Base-by-base conservation (phyloP, 2,113 vertebrate species). In the Cnemophilus loriae region DNA sequence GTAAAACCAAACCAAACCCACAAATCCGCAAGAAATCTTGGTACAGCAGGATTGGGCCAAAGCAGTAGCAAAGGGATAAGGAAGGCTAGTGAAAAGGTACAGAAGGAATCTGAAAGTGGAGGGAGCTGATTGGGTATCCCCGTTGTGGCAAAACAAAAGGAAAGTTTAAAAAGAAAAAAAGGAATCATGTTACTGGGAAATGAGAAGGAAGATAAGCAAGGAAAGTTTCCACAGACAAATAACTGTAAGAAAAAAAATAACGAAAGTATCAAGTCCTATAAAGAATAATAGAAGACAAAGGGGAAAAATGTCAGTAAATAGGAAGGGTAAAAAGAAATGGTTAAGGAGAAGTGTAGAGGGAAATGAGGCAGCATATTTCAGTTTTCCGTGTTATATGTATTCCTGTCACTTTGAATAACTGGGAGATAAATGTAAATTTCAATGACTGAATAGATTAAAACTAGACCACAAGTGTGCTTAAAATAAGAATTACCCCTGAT, bases 1-100 rank as follows among this genome's bases (percentile, higher is more conserved):
- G n/a, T 22, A 50, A 46, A 56, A 22, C 3, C 7, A n/a, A 77
- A 30, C 9, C n/a, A 52, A 33, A 26, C 2, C 0, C 0, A 1
- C 11, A 37, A 57, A 7, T 18, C 3, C 16, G 13, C 22, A 60
- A 61, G 35, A 83, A 50, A 46, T 60, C 52, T 85, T 68, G 23
- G 9, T 42, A 39, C 8, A 71, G 19, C 7, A 60, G 11, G 7
- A 56, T 5, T 59, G 26, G 18, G 20, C 39, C 33, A 22, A 76
- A 69, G 60, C 16, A 76, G 56, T 60, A 88, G 26, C 6, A 69
- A 32, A 67, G 53, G 13, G 16, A 67, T 76, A 8, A 67, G 6
- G 30, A 70, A 63, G 5, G 16, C 3, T 53, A 16, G 7, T 68
- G n/a, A 60, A 88, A 73, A 83, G 0, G 2, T 71, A 41, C 4